Percentiles rank a stretch among this genome's conserved stretches.
phyloP scores from a whole-genome alignment of 1,140 invertebrate species.

The Dendroctonus valens region DNA sequence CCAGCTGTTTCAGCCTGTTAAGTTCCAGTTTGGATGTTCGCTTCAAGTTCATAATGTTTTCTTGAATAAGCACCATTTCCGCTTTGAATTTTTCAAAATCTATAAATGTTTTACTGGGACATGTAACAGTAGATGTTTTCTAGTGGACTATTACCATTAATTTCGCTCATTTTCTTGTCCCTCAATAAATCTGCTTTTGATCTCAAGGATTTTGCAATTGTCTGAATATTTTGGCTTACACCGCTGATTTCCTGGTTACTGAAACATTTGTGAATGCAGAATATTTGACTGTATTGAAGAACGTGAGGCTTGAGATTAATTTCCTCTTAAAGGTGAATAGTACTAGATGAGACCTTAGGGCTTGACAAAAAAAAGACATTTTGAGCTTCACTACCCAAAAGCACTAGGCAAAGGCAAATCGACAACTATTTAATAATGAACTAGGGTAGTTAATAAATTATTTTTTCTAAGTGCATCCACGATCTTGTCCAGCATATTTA shows the following conservation, averaged over 20 bases:
- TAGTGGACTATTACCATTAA: constrained; percentile 5
- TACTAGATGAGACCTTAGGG: no score
- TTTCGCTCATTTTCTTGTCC: constrained; percentile 12
- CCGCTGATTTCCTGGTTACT: neutral
- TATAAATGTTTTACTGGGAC: constrained; percentile 37
- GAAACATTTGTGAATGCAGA: neutral
- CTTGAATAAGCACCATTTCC: constrained; percentile 49
- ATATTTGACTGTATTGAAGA: neutral
- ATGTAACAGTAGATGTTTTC: neutral
- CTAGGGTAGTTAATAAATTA: no score
- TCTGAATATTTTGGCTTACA: constrained; percentile 6
- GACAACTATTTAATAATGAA: no score
- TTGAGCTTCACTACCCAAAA: no score
- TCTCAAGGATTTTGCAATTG: neutral
- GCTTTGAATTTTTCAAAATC: constrained; percentile 52
- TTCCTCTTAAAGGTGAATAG: no score
- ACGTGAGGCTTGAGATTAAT: no score
- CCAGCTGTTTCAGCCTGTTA: constrained; percentile 38
- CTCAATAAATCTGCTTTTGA: constrained; percentile 11
- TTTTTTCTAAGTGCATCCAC: no score
- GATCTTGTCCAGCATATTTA: no score
- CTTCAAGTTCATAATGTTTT: constrained; percentile 49
- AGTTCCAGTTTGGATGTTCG: constrained; percentile 44
- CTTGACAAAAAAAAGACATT: no score
- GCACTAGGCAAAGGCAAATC: no score